phyloP scores from a whole-genome alignment of 2,797 vertebrate species.

The Gymnopithys bicolor region DNA sequence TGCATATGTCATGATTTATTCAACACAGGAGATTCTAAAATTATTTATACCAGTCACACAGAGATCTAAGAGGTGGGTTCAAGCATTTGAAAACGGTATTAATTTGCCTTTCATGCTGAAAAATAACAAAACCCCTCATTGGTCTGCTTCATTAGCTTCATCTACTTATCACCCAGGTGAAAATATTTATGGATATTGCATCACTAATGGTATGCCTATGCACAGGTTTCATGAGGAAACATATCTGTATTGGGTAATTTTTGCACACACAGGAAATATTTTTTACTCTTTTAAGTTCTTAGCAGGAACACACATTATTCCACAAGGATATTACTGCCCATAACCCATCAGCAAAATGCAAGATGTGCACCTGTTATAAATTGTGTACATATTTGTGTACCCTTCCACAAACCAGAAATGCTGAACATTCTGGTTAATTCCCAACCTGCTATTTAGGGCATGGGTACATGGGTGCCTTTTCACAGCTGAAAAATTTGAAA shows the following conservation, averaged over 20 bases:
- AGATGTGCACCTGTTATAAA: background rate
- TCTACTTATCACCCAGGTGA: background rate
- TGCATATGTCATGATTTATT: background rate
- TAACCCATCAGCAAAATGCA: background rate
- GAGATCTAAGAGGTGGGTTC: background rate
- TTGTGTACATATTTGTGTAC: background rate
- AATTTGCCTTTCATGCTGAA: background rate
- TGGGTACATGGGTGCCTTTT: background rate
- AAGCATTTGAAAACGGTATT: background rate
- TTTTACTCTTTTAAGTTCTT: background rate
- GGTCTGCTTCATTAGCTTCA: background rate
- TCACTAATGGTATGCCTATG: background rate
- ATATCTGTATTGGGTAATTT: background rate
- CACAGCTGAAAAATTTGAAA: background rate
- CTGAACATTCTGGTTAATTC: background rate
- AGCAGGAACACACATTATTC: background rate
- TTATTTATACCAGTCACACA: background rate
- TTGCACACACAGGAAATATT: background rate
- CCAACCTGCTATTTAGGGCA: background rate
- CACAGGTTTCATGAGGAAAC: background rate
- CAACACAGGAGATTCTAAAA: background rate
- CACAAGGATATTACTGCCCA: background rate
- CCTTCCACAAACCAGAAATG: background rate
- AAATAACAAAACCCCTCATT: fast-evolving
- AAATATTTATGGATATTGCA: background rate